These are phyloP conservation scores for Acipenser ruthenus DNA, from an alignment of 2,797 vertebrate species.

Conservation along the genomic window DNA sequence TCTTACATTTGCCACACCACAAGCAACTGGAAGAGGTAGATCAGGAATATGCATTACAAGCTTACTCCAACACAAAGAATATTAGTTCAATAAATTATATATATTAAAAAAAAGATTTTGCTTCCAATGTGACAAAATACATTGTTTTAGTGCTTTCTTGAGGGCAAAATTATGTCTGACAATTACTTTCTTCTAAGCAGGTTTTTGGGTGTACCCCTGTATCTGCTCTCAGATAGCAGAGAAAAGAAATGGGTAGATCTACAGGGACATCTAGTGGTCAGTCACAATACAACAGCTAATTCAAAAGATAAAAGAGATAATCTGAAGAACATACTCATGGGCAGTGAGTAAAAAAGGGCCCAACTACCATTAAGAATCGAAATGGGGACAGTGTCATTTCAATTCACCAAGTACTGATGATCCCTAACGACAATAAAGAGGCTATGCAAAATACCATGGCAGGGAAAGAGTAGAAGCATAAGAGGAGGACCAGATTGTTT, in stretches of 20 bases:
- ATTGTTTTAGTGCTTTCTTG: not conserved
- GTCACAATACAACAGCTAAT: conserved; percentile 39
- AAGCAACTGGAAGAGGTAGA: not conserved
- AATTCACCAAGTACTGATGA: conserved; percentile 51
- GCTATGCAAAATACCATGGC: conserved; percentile 31
- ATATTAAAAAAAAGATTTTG: not conserved
- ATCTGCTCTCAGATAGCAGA: conserved; percentile 17
- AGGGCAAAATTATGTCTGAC: not conserved
- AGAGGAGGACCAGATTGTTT: conserved; percentile 45
- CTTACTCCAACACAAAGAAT: not conserved
- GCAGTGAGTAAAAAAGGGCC: conserved; percentile 30
- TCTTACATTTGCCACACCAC: not conserved
- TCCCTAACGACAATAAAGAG: conserved; percentile 38
- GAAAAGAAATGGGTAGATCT: conserved; percentile 39
- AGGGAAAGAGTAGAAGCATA: conserved; percentile 39
- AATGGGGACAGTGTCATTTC: conserved; percentile 54
- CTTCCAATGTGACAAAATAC: not conserved
- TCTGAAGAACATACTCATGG: conserved; percentile 27
- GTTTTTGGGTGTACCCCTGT: conserved; percentile 21
- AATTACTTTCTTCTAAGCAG: conserved; percentile 46
- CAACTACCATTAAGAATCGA: conserved; percentile 45
- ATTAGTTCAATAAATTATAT: not conserved
- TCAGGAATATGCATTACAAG: not conserved
- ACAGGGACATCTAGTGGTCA: conserved; percentile 72
- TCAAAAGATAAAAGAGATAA: conserved; percentile 9